These are phyloP conservation scores for Eilema sororculum DNA, from an alignment of 2,888 invertebrate genomes.

Conservation along the genomic window DNA sequence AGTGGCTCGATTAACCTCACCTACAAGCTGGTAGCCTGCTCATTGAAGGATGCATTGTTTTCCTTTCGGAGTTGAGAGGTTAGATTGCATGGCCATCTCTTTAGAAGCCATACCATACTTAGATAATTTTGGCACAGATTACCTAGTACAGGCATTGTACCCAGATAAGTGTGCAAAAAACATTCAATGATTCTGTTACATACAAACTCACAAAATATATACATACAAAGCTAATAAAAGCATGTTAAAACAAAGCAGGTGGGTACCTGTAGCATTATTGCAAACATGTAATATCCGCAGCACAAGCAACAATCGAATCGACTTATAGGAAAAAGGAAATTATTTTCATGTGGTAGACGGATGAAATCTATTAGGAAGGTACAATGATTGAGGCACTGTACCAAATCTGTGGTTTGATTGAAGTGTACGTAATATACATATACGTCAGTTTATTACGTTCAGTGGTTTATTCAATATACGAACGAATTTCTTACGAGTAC, in stretches of 20 bases:
- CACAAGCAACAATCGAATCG: constrained; percentile 45
- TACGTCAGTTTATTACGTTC: constrained; percentile 4
- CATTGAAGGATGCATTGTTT: too few species aligned
- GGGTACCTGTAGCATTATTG: constrained; percentile 21
- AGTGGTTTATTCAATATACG: constrained; percentile 15
- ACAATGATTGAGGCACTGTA: constrained; percentile 24
- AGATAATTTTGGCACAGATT: too few species aligned
- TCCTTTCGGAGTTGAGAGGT: too few species aligned
- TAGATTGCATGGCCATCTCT: too few species aligned
- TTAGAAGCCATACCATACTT: too few species aligned
- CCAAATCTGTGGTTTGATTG: constrained; percentile 5
- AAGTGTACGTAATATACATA: background rate
- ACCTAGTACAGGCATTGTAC: too few species aligned
- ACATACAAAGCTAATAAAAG: background rate
- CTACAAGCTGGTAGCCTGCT: too few species aligned
- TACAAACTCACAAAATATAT: too few species aligned
- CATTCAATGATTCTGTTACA: too few species aligned
- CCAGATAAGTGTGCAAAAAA: too few species aligned
- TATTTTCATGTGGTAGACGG: constrained; percentile 50
- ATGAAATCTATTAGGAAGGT: constrained; percentile 24
- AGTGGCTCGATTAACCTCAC: too few species aligned
- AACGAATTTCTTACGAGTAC: background rate
- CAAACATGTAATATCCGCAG: constrained; percentile 63
- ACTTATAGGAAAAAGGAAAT: constrained; percentile 62
- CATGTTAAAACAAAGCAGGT: background rate